Base-by-base conservation (phyloP, 2,113 vertebrate species). In the Cacatua alba region DNA sequence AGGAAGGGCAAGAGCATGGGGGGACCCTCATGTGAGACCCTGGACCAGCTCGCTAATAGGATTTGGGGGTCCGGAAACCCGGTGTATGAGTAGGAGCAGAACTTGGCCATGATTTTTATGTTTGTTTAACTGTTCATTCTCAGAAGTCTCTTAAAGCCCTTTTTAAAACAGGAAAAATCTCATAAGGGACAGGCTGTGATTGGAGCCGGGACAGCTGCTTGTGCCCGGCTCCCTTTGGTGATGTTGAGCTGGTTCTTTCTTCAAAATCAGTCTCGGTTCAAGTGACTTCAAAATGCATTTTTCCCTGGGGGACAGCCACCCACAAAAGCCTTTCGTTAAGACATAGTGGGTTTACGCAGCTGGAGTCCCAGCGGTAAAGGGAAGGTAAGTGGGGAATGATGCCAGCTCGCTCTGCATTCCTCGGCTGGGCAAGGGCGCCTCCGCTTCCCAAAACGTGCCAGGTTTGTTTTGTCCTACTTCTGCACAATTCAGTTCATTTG, bases 131-230 rank as follows among this genome's bases (percentile, higher is more conserved):
- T 85, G 75, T 57, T 49, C 39, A 28, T 70, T 68, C 82, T 90
- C 92, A 43, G 41, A 75, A 80, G 39, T 24, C 79, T 79, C 87
- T 92, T 71, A 63, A 78, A 91, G 13, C 68, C 28, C 90, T 81
- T 62, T 72, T 48, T 39, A 39, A 88, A 62, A 41, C 1, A 5
- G 35, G 71, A 53, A 64, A 53, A 48, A 14, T 67, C 37, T 76
- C 53, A 23, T 35, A 14, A 53, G 59, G 57, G 77, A 81, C 52
- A 57, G 59, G 52, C 2, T 4, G 2, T 31, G 85, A 62, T 35
- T 78, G 0, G 81, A 49, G 79, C 68, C 2, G 0, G 49, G 41
- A 43, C 0, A 0, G 9, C 28, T 6, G 6, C 28, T 0, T 10
- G 35, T 74, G 43, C 92, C 39, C 7, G 0, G n/a, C 65, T 94